A percentile compares a stretch with the other conserved stretches of the same genome.
Evolutionary conservation across 2,113 vertebrate genomes (phyloP).

Genomic region (Oxyura jamaicensis): DNA sequence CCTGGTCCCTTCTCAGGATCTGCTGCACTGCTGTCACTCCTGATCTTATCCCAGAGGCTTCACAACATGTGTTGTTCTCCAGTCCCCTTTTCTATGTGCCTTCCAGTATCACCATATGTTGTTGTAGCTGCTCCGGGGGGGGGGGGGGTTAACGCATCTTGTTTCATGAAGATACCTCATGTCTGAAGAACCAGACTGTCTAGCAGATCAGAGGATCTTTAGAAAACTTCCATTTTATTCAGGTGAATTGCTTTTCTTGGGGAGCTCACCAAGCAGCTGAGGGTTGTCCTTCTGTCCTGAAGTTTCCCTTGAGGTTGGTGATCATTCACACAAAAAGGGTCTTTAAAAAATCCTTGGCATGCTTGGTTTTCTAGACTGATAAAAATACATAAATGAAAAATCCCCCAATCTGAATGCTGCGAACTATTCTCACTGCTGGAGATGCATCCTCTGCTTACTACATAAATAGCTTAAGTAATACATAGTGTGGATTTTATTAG

Average conservation of each 20-base stretch:
- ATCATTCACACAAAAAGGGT: not conserved
- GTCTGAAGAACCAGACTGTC: not conserved
- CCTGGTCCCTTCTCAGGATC: not conserved
- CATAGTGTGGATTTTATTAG: not conserved
- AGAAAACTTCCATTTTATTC: not conserved
- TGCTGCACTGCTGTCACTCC: accelerated
- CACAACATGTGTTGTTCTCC: not conserved
- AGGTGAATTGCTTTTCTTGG: not conserved
- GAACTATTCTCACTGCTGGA: not conserved
- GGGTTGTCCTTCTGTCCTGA: not conserved
- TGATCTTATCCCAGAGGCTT: not conserved
- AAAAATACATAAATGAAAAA: not conserved
- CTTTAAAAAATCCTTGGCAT: not conserved
- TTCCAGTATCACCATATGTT: not conserved
- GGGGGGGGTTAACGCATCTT: not conserved
- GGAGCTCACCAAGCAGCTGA: not conserved
- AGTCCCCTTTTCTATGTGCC: not conserved
- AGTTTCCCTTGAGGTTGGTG: not conserved
- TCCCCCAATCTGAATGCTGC: not conserved
- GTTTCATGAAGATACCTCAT: not conserved
- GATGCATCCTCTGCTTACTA: not conserved
- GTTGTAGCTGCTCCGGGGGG: not conserved
- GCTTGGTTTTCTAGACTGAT: not conserved
- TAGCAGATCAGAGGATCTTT: not conserved
- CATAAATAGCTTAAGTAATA: not conserved